Base-by-base conservation (phyloP, 2,888 invertebrate genomes). In the Seira sanloemensis region DNA sequence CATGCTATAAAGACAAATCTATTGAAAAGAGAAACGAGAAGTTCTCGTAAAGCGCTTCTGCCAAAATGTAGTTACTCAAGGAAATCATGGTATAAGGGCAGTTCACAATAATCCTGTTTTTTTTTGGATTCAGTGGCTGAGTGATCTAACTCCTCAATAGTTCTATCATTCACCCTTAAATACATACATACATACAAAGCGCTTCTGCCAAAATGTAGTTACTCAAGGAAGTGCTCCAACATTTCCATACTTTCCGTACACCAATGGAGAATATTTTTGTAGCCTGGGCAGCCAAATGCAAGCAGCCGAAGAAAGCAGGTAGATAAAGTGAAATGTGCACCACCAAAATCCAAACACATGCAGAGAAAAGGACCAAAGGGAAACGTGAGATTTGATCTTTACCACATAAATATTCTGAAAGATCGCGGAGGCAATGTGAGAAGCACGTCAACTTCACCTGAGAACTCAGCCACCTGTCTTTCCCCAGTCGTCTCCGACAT, bases 401-500 rank as follows among this genome's bases (percentile, higher is more conserved):
- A 80, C 85, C 85, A 80, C 85, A 85, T 85, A 85, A 85, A 85
- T 85, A 85, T 85, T 80, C 80, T 80, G 85, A 67, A 73, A 77
- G 85, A 79, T 79, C 76, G 71, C 72, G 62, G 71, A 72, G 85
- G 77, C 21, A 77, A 75, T 85, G 85, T 77, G 85, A 80, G 79
- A 80, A 72, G 26, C 80, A 80, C 84, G 84, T 79, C 84, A 86
- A 85, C 86, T 88, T 88, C 86, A 88, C 88, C 86, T 88, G 88
- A 85, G 88, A 88, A 88, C 85, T 82, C 37, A 80, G 76, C 86
- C 88, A 86, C 86, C 86, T 88, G 87, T 82, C 80, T 85, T 84
- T 80, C 23, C 72, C 62, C 77, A 58, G 73, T 65, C 74, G 27
- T 37, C 76, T 77, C 67, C 72, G 75, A 78, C 83, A 86, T 72